phyloP scores from a whole-genome alignment of 2,888 invertebrate species.

The Diloba caeruleocephala region DNA sequence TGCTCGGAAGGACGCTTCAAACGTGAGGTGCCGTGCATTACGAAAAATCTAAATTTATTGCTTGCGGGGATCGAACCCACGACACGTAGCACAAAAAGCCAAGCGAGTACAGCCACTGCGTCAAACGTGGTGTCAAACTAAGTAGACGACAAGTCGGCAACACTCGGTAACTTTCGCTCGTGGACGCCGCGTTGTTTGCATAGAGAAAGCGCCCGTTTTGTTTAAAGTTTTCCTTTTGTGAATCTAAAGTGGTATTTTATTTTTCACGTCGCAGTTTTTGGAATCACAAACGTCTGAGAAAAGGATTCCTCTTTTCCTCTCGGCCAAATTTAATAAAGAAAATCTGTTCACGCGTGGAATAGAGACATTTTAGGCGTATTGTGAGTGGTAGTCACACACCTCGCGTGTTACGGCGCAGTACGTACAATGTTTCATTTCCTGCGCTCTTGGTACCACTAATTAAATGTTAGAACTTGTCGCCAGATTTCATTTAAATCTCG shows the following conservation, averaged over 20 bases:
- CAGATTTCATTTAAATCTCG: conserved; percentile 78
- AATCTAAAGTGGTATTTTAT: conserved; percentile 76
- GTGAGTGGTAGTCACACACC: conserved; percentile 59
- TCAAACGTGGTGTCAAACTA: too few relatives aligned
- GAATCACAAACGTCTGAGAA: conserved; percentile 55
- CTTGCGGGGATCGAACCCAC: conserved; percentile 31
- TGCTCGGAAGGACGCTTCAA: conserved; percentile 19
- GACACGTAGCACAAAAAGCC: too few relatives aligned
- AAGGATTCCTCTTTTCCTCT: conserved; percentile 54
- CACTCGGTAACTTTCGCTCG: conserved; percentile 74
- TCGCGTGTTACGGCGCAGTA: conserved; percentile 57
- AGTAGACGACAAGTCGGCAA: conserved; percentile 53
- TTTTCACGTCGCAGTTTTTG: conserved; percentile 64
- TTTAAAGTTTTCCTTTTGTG: conserved; percentile 78
- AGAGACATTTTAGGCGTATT: conserved; percentile 49
- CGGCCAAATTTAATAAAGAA: conserved; percentile 68
- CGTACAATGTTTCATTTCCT: conserved; percentile 77
- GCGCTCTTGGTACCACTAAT: conserved; percentile 71
- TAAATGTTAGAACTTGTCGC: conserved; percentile 80
- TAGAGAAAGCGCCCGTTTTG: conserved; percentile 80
- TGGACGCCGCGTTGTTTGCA: conserved; percentile 74
- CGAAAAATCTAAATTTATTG: conserved; percentile 45
- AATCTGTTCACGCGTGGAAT: conserved; percentile 56
- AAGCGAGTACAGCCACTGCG: conserved; percentile 39
- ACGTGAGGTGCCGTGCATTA: conserved; percentile 50